Conservation (phyloP, 1,140 invertebrate genomes). For the Aphaenogaster ashmeadi region DNA sequence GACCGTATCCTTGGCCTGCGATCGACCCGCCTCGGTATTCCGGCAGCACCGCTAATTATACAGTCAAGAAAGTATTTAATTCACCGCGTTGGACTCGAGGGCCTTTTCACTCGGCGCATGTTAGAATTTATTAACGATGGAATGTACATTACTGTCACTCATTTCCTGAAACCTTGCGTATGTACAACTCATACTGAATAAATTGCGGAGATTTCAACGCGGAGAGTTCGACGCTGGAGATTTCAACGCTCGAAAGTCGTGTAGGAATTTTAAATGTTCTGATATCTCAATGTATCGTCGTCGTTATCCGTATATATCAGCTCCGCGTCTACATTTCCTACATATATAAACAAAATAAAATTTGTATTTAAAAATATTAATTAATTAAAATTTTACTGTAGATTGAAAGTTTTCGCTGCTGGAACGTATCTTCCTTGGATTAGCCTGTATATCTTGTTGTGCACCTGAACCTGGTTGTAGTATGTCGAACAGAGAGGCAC, state of each 20-base stretch:
- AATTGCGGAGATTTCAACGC: constrained; percentile 31
- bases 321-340: not conserved
- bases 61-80: constrained; percentile 23
- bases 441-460: constrained; percentile 20
- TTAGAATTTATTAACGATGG: constrained; percentile 28
- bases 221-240: not conserved
- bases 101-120: constrained; percentile 10
- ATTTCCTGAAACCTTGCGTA: constrained; percentile 9
- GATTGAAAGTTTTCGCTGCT: not conserved
- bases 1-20: constrained; percentile 74
- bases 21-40: constrained; percentile 61
- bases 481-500: constrained; percentile 59
- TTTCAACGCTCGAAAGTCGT: constrained; percentile 12
- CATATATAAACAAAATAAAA: not conserved
- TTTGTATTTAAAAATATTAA: not conserved
- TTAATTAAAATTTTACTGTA: not conserved
- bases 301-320: not conserved
- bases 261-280: not conserved
- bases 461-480: constrained; percentile 39
- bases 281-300: constrained; percentile 5
- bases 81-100: not conserved
- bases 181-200: not conserved
- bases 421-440: not conserved
- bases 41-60: constrained; percentile 25
- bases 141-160: constrained; percentile 7